Evolutionary conservation across 2,888 invertebrate species (phyloP).

Genomic region (Myathropa florea): DNA sequence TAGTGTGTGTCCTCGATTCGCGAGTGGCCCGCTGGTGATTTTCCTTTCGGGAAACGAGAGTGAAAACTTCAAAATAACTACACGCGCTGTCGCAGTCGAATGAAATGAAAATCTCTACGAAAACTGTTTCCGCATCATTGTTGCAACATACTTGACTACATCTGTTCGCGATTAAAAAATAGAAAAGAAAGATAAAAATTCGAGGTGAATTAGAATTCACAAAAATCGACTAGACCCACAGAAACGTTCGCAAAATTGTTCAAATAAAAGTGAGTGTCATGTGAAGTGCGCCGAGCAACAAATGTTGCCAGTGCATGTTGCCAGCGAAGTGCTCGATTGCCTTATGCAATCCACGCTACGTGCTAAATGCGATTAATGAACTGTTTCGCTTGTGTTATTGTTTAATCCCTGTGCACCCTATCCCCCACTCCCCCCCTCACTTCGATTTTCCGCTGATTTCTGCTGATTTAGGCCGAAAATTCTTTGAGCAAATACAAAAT

Average conservation of each 20-base stretch:
- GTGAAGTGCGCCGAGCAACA: background rate
- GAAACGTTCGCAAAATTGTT: background rate
- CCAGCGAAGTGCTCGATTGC: constrained; percentile 14
- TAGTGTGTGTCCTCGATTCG: background rate
- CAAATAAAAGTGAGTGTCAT: constrained; percentile 57
- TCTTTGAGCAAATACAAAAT: constrained; percentile 14
- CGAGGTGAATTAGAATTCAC: constrained; percentile 10
- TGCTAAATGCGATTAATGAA: constrained; percentile 16
- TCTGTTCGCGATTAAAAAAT: background rate
- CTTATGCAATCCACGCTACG: constrained; percentile 58
- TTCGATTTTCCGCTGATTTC: background rate
- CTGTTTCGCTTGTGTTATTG: constrained; percentile 56
- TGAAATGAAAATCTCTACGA: constrained; percentile 33
- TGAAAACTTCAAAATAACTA: constrained; percentile 32
- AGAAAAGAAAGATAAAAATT: background rate
- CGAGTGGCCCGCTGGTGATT: background rate
- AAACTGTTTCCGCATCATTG: constrained; percentile 68
- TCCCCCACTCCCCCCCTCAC: background rate
- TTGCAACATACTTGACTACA: constrained; percentile 16
- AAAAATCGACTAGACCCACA: background rate
- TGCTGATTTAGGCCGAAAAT: constrained; percentile 42
- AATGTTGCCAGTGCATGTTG: constrained; percentile 42
- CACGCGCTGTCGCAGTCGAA: constrained; percentile 8
- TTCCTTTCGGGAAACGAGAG: constrained; percentile 33
- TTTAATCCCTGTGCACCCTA: constrained; percentile 15